Evolutionary conservation across 2,797 vertebrate species (phyloP).

Genomic region (Mormyrops attenuatus): DNA sequence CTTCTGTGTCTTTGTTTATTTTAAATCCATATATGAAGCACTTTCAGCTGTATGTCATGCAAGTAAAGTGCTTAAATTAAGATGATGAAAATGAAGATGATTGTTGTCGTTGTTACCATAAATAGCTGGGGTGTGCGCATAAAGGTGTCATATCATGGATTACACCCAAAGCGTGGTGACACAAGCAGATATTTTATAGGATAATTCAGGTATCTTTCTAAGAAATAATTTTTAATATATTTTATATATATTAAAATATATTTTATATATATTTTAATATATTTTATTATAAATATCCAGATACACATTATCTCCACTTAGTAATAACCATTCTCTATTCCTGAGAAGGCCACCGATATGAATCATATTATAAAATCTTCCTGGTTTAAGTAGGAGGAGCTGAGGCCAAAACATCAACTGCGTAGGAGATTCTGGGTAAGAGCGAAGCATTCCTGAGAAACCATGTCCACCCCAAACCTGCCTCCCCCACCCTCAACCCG

Average conservation of each 20-base stretch:
- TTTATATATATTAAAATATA: too few relatives aligned
- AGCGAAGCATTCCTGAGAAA: background rate
- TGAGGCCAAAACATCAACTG: background rate
- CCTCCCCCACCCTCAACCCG: background rate
- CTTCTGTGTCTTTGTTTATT: slow-evolving; percentile 2
- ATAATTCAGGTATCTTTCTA: background rate
- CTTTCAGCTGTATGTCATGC: background rate
- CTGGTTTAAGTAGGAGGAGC: background rate
- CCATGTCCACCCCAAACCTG: background rate
- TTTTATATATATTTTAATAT: too few relatives aligned
- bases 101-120: background rate
- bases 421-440: background rate
- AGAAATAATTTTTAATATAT: background rate
- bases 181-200: background rate
- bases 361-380: background rate
- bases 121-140: slow-evolving; percentile 12
- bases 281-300: background rate
- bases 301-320: background rate
- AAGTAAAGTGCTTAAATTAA: background rate
- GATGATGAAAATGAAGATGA: background rate
- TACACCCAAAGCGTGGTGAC: background rate
- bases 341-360: background rate
- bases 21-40: background rate
- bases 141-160: background rate
- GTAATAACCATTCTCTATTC: background rate